Base-by-base conservation (phyloP, 1,140 invertebrate species). In the Vanessa atalanta region DNA sequence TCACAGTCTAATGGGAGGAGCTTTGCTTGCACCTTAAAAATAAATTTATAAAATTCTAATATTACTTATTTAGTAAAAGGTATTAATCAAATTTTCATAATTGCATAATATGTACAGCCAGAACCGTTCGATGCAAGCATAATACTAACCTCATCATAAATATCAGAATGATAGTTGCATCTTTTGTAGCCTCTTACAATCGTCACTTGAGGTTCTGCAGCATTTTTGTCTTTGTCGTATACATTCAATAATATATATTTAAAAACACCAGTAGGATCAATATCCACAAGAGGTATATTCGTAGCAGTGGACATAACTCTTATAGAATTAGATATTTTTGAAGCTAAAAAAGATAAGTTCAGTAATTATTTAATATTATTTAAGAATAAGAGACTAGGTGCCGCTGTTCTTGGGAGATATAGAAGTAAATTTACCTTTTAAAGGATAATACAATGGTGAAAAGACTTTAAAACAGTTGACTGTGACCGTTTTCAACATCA, bases 171-270 rank as follows among this genome's bases (percentile, higher is more conserved):
- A 89, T 95, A 98, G 47, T 93, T 88, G 73, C 95, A 95, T 78
- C 94, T 93, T 8, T 90, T 92, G 83, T 96, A 96, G 31, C 97
- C 97, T 73, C 97, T 94, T 5, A 98, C 96, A 53, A 98, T 95
- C 61, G 93, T 92, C 83, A 96, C 95, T 60, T 87, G 91, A 11
- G 81, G 78, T 57, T 91, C 89, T 12, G 82, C 67, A 60, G 80
- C 81, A 63, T 76, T 67, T 77, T 85, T 82, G 55, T 86, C 75
- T 75, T 86, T 84, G 20, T 87, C 85, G 72, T 90, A 89, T 1
- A 98, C 95, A 84, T 96, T 95, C 23, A 98, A 95, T 48, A 98
- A 93, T 82, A 98, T 96, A 79, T 98, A 98, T 87, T 98, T 98
- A 87, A 98, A 98, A 60, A 94, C 95, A 31, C 97, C 97, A 69